Evolutionary conservation across 2,888 invertebrate species (phyloP), one percentile per base, ranked within the genome.

Genomic region (Epinotia nisella): DNA sequence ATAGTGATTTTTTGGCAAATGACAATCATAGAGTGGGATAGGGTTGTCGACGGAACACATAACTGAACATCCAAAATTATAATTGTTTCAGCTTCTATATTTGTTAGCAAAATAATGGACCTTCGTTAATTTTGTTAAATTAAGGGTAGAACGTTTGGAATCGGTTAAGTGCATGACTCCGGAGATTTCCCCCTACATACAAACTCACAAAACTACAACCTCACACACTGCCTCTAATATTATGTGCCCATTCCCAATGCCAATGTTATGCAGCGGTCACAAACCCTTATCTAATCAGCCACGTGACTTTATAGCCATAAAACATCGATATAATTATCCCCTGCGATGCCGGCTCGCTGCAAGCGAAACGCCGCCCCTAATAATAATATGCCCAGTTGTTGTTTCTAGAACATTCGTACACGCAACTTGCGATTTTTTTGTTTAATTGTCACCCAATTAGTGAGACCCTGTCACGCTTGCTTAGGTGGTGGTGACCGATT

Each of bases 271-370:
- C 72, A 68, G 67, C 72, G 41, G 64, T 41, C 49, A 39, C 55
- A 67, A 61, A 56, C 67, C 67, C 61, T 72, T 72, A 72, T 72
- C 72, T 67, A 72, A 68, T 68, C 72, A 62, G 49, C 72, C 72
- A 72, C 73, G 73, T 73, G 73, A 41, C 62, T 68, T 69, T 73
- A 73, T 69, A 68, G 68, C 62, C 15, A 13, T 68, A 64, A 58
- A 64, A 69, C 68, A 73, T 73, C 68, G 21, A 64, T 58, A 59
- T 73, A 73, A 73, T 68, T 72, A 68, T 72, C 72, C 68, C 62
- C 60, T 56, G 56, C 67, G 21, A 62, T 61, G 72, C 35, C 29
- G 58, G 49, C 17, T 5, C 55, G 13, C 9, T 55, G 71, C 65
- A 29, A 5, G 19, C 13, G 41, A n/a, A 49, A 58, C 71, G 67